These are phyloP conservation scores for Oceanites oceanicus DNA, from an alignment of 2,113 vertebrate genomes.

Conservation along the genomic window DNA sequence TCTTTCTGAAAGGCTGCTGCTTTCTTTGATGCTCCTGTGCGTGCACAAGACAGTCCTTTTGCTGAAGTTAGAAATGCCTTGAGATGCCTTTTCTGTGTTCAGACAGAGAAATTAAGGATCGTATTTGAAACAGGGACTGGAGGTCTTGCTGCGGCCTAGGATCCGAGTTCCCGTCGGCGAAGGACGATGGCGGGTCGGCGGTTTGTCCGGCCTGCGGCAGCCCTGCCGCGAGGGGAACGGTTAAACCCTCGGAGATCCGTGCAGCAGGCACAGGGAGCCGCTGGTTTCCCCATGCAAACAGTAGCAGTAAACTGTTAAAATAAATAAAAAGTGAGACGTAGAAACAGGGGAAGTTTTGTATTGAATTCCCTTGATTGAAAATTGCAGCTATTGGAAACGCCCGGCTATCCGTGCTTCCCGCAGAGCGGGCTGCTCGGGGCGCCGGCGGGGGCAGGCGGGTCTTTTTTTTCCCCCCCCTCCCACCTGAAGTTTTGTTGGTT, in stretches of 20 bases:
- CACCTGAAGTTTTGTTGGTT: neutral
- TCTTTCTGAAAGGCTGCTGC: neutral
- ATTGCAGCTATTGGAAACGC: neutral
- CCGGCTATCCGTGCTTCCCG: neutral
- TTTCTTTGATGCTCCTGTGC: neutral
- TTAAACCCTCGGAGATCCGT: neutral
- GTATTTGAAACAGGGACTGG: fast-evolving
- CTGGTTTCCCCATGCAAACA: neutral
- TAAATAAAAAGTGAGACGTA: neutral
- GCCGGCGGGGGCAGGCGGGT: neutral
- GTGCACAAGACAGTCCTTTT: neutral
- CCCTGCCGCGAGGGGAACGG: neutral
- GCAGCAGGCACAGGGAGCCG: neutral
- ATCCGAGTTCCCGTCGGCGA: neutral
- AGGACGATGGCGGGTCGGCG: fast-evolving
- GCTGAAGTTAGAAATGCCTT: neutral
- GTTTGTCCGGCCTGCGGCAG: neutral
- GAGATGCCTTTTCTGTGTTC: neutral
- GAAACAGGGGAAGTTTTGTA: neutral
- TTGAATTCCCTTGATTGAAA: neutral
- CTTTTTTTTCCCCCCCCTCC: neutral
- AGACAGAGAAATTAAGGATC: neutral
- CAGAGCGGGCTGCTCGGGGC: neutral
- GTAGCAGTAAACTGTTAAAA: neutral
- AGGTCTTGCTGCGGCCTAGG: fast-evolving